A percentile compares a stretch with the other conserved stretches of the same genome.
Evolutionary conservation across 1,140 invertebrate species (phyloP).

Genomic region (Brachystomella parvula): DNA sequence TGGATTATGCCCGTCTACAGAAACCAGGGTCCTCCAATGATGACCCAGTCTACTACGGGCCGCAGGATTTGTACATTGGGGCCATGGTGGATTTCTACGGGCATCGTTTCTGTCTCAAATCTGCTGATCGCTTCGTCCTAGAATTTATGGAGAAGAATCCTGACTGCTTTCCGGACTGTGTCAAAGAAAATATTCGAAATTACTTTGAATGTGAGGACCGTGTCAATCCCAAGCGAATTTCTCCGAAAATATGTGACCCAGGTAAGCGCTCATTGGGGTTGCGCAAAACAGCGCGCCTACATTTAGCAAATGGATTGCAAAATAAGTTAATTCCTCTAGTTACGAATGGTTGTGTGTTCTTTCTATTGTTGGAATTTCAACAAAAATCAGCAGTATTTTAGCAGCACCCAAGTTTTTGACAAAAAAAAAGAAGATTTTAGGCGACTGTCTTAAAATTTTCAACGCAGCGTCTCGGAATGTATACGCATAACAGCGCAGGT

Average conservation of each 20-base stretch:
- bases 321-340: too few species aligned
- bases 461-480: too few species aligned
- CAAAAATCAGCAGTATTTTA: too few species aligned
- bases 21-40: conserved; percentile 32
- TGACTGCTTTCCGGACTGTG: conserved; percentile 29
- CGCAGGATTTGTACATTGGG: conserved; percentile 30
- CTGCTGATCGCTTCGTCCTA: conserved; percentile 25
- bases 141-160: conserved; percentile 33
- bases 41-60: conserved; percentile 32
- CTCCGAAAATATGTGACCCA: conserved; percentile 24
- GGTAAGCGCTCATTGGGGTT: too few species aligned
- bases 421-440: too few species aligned
- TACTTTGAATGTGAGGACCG: conserved; percentile 28
- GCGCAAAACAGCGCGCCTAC: too few species aligned
- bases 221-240: background rate
- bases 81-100: conserved; percentile 29
- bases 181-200: conserved; percentile 25
- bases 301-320: too few species aligned
- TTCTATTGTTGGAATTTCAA: too few species aligned
- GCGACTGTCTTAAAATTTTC: too few species aligned
- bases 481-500: too few species aligned
- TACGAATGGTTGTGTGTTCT: too few species aligned
- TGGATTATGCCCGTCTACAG: conserved; percentile 26
- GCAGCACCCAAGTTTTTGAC: too few species aligned
- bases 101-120: conserved; percentile 27